These are phyloP conservation scores for Lycodopsis pacificus DNA, from an alignment of 2,797 vertebrate genomes.

Conservation along the genomic window DNA sequence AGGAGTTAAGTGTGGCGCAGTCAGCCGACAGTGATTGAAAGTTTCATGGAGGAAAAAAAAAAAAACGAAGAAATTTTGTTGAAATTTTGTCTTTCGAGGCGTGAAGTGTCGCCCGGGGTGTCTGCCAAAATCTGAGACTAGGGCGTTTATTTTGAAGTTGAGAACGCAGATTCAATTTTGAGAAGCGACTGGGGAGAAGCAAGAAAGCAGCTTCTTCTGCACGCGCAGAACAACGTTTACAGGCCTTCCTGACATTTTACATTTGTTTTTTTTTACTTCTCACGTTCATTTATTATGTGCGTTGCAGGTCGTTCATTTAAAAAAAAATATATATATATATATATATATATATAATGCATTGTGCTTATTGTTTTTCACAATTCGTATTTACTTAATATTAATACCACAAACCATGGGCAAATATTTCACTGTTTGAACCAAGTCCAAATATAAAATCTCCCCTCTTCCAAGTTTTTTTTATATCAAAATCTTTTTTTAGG, in stretches of 20 bases:
- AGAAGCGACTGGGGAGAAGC: slow-evolving; percentile 6
- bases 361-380: slow-evolving; percentile 40
- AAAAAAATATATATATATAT: not conserved
- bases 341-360: not conserved
- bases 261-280: not conserved
- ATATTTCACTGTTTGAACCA: slow-evolving; percentile 21
- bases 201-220: slow-evolving; percentile 13
- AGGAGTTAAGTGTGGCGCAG: slow-evolving; percentile 58
- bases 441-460: slow-evolving; percentile 22
- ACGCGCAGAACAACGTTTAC: slow-evolving; percentile 3
- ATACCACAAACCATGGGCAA: slow-evolving; percentile 10
- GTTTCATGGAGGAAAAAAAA: slow-evolving; percentile 50
- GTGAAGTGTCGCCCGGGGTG: slow-evolving; percentile 13
- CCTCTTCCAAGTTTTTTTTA: slow-evolving; percentile 28
- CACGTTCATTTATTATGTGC: slow-evolving; percentile 5
- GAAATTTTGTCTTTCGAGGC: slow-evolving; percentile 22
- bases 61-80: slow-evolving; percentile 21
- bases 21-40: slow-evolving; percentile 45
- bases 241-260: not conserved
- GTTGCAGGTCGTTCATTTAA: slow-evolving; percentile 28
- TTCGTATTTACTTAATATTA: slow-evolving; percentile 25
- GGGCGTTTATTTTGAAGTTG: slow-evolving; percentile 19
- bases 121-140: slow-evolving; percentile 20
- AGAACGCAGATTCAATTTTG: slow-evolving; percentile 19
- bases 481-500: slow-evolving; percentile 49